Percentiles rank a stretch among this genome's conserved stretches.
These are phyloP conservation scores for Hyposoter didymator DNA, from an alignment of 2,888 invertebrate species.

Conservation along the genomic window DNA sequence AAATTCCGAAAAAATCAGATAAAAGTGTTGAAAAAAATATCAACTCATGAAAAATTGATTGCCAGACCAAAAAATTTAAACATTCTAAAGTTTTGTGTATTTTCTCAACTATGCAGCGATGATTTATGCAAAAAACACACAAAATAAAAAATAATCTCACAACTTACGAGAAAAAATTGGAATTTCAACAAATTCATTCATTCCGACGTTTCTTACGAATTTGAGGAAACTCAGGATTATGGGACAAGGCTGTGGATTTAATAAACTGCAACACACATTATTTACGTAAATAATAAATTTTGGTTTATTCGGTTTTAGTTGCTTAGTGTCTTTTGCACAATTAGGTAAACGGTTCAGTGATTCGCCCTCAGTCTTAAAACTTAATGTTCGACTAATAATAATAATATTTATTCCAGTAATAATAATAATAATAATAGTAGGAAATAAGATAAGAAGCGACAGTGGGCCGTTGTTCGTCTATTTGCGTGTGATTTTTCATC, in stretches of 20 bases:
- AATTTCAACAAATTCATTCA: not conserved
- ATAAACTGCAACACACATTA: not conserved
- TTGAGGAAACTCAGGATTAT: not conserved
- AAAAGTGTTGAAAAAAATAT: too few species aligned
- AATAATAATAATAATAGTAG: not conserved
- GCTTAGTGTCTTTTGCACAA: conserved; percentile 26
- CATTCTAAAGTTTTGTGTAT: too few species aligned
- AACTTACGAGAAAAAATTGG: not conserved
- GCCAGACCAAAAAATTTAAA: too few species aligned
- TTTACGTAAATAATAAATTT: conserved; percentile 54
- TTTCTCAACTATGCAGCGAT: too few species aligned
- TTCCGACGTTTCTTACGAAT: not conserved
- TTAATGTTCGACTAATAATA: conserved; percentile 31
- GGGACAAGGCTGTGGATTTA: not conserved
- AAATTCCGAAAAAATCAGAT: too few species aligned
- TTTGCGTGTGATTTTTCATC: not conserved
- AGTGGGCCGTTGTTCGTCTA: not conserved
- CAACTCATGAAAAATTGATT: too few species aligned
- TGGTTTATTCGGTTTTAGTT: conserved; percentile 7
- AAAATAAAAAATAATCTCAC: too few species aligned
- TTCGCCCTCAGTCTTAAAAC: conserved; percentile 58
- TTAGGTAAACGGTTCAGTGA: conserved; percentile 50
- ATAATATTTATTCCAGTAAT: not conserved
- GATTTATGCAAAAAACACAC: too few species aligned
- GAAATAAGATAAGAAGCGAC: conserved; percentile 13